Conservation (phyloP, 2,113 vertebrate species). For the Synchiropus splendidus region DNA sequence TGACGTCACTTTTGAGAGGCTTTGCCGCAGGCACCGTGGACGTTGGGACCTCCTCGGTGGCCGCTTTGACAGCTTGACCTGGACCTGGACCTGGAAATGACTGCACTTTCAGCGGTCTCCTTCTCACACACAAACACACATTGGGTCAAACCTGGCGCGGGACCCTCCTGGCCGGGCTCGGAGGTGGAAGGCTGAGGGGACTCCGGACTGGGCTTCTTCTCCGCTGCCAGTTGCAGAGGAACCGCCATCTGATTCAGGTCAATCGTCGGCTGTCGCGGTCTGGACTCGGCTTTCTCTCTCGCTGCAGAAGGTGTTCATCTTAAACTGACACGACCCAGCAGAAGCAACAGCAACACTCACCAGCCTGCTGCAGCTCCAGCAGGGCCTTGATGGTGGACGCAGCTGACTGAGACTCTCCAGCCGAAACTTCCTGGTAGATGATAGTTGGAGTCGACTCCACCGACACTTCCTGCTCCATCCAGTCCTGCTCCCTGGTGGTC, state of each 20-base stretch:
- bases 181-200: slow-evolving; percentile 76
- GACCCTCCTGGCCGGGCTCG: slow-evolving; percentile 72
- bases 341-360: slow-evolving; percentile 50
- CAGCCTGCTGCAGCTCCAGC: slow-evolving; percentile 92
- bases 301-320: slow-evolving; percentile 63
- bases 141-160: slow-evolving; percentile 66
- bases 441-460: slow-evolving; percentile 89
- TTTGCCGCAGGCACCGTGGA: slow-evolving; percentile 66
- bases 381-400: slow-evolving; percentile 96
- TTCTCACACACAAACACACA: neutral
- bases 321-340: too few relatives aligned
- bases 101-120: neutral
- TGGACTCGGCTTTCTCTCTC: slow-evolving; percentile 85
- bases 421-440: slow-evolving; percentile 89
- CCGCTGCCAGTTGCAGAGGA: slow-evolving; percentile 84
- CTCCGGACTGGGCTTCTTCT: slow-evolving; percentile 80
- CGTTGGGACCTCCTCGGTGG: slow-evolving; percentile 60
- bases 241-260: slow-evolving; percentile 98
- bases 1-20: slow-evolving; percentile 72
- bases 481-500: slow-evolving; percentile 89
- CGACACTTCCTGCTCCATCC: slow-evolving; percentile 90
- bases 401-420: slow-evolving; percentile 87
- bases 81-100: neutral
- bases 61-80: slow-evolving; percentile 52
- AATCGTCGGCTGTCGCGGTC: slow-evolving; percentile 85